phyloP scores from a whole-genome alignment of 2,888 invertebrate genomes.

The Pachydiplax longipennis region DNA sequence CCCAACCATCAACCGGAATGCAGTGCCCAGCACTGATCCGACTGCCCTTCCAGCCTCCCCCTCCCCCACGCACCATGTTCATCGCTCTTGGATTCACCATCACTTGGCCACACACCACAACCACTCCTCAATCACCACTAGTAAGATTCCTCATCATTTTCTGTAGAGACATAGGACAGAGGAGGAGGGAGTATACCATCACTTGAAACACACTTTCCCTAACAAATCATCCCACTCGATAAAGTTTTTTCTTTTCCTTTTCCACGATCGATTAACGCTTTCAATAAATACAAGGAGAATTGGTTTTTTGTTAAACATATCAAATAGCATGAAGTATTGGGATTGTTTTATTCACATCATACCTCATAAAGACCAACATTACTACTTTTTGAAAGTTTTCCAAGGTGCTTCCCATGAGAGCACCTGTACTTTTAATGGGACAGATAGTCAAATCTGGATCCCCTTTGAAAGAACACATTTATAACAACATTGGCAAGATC shows the following conservation, averaged over 20 bases:
- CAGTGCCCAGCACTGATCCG: slow-evolving; percentile 23
- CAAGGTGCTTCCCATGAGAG: not conserved
- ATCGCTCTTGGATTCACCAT: not conserved
- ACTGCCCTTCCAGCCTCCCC: not conserved
- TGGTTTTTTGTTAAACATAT: slow-evolving; percentile 27
- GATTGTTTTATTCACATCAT: slow-evolving; percentile 44
- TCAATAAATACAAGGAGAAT: slow-evolving; percentile 42
- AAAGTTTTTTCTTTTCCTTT: slow-evolving; percentile 21
- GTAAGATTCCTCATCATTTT: not conserved
- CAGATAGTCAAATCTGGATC: slow-evolving; percentile 3
- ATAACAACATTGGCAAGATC: slow-evolving; percentile 46
- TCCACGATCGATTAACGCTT: slow-evolving; percentile 28
- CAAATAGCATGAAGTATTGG: slow-evolving; percentile 45
- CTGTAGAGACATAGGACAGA: not conserved
- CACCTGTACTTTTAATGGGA: slow-evolving; percentile 18
- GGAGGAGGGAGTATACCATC: not conserved
- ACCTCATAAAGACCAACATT: slow-evolving; percentile 43
- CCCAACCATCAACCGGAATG: not conserved
- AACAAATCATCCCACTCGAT: slow-evolving; percentile 1
- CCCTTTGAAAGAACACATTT: slow-evolving; percentile 38
- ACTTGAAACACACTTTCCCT: slow-evolving; percentile 21
- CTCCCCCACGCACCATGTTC: not conserved
- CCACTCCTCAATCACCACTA: not conserved
- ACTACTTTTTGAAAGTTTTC: slow-evolving; percentile 40
- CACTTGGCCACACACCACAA: not conserved